Evolutionary conservation across 1,140 invertebrate species (phyloP), one percentile per base, ranked within the genome.

Genomic region (Drosophila arizonae): DNA sequence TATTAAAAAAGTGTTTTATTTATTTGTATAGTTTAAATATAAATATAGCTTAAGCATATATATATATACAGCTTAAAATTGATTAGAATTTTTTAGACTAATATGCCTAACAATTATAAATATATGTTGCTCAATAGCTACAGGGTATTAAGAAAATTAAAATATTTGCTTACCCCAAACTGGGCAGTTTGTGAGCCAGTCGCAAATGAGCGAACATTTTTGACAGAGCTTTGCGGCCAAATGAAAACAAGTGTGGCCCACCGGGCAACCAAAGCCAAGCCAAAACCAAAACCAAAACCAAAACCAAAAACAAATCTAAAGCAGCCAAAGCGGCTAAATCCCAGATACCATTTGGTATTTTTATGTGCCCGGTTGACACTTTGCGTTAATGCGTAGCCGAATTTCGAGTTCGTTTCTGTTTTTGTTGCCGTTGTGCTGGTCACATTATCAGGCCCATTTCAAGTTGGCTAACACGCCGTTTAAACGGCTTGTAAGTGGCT

Each of bases 401-500:
- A 52, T n/a, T 63, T 51, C 48, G 11, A 63, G 62, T 48, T 67
- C 39, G 43, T 17, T 66, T 58, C 33, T 30, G 36, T 13, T 71
- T 54, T 30, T 30, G 26, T 30, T 24, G 17, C 17, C 28, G 63
- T 51, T 13, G 10, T 39, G 4, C 28, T 66, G 60, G 76, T 39
- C 79, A 76, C 84, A 87, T 87, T 87, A 87, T 84, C 82, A 72
- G 72, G 76, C 57, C 79, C 79, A 87, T 87, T 87, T 87, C 82
- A 79, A 88, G 84, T 87, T 87, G 84, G 82, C 82, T 79, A 82
- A 87, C 82, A 79, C 76, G 76, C 82, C 79, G 82, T 72, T 87
- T 87, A 87, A 87, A 77, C 79, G 82, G 84, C 84, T 74, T 87
- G 82, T 87, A 87, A 87, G 84, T 87, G 82, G 76, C 82, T 73